Conservation (phyloP, 2,797 vertebrate genomes). For the Scomberomorus guttatus region DNA sequence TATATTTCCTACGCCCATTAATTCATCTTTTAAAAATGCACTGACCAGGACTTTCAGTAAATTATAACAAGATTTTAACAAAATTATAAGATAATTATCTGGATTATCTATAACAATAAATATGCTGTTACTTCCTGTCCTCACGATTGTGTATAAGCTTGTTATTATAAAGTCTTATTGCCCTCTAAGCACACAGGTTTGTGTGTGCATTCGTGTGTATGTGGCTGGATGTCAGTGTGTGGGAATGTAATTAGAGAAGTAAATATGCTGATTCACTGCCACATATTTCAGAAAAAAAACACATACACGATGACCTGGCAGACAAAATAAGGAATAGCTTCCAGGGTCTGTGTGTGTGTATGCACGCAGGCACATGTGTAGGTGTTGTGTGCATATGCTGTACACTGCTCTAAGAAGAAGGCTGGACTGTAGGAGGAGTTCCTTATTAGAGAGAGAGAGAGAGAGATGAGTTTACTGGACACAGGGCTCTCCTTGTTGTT, state of each 20-base stretch:
- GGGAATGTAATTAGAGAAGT: conserved; percentile 48
- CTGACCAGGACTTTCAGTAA: neutral
- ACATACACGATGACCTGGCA: neutral
- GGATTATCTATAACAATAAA: neutral
- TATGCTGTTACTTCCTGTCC: neutral
- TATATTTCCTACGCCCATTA: neutral
- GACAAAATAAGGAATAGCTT: conserved; percentile 40
- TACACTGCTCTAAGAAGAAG: conserved; percentile 29
- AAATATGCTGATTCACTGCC: conserved; percentile 58
- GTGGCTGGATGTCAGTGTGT: conserved; percentile 5
- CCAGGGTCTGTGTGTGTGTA: conserved; percentile 4
- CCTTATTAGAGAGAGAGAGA: conserved; percentile 8
- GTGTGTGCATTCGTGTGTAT: neutral
- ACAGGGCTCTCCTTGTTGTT: conserved; percentile 78
- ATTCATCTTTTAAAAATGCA: neutral
- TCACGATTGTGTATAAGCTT: neutral
- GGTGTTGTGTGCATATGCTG: conserved; percentile 39
- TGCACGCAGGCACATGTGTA: conserved; percentile 24
- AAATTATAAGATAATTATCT: no score
- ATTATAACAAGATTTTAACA: neutral
- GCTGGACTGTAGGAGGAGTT: conserved; percentile 52
- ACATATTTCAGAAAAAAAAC: conserved; percentile 12
- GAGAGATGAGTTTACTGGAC: conserved; percentile 49
- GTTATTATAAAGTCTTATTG: neutral
- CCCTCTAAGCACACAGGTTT: conserved; percentile 3